phyloP scores from a whole-genome alignment of 2,113 vertebrate genomes.

The Pungitius pungitius region DNA sequence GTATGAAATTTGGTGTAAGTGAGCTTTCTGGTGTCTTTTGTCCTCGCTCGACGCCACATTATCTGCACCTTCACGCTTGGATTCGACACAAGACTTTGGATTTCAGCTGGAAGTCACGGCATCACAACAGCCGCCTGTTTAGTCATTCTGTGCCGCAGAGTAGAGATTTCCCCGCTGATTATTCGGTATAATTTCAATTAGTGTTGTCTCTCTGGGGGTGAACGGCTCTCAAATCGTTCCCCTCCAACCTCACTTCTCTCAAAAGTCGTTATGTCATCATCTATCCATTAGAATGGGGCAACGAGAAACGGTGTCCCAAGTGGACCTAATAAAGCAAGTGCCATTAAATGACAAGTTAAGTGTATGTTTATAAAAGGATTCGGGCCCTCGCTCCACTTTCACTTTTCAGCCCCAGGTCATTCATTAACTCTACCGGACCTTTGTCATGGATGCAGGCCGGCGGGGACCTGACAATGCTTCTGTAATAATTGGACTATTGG shows the following conservation, averaged over 20 bases:
- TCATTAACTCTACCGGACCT: constrained; percentile 77
- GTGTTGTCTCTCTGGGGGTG: constrained; percentile 43
- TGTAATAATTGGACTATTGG: constrained; percentile 80
- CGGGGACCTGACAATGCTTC: constrained; percentile 59
- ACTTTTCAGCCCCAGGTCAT: constrained; percentile 75
- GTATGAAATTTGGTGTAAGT: constrained; percentile 75
- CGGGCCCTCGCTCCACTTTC: constrained; percentile 52
- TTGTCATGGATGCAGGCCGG: constrained; percentile 75
- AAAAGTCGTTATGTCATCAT: constrained; percentile 30
- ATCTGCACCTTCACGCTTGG: constrained; percentile 77
- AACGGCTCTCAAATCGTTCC: constrained; percentile 28
- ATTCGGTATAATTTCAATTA: constrained; percentile 73
- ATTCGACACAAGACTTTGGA: constrained; percentile 70
- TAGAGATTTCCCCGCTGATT: constrained; percentile 67
- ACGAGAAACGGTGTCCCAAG: constrained; percentile 66
- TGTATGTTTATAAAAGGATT: constrained; percentile 76
- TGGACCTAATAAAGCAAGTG: constrained; percentile 57
- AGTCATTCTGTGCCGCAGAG: constrained; percentile 39
- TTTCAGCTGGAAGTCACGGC: constrained; percentile 52
- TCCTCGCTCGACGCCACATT: constrained; percentile 61
- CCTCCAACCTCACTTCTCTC: constrained; percentile 30
- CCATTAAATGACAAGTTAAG: constrained; percentile 77
- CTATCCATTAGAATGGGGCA: constrained; percentile 69
- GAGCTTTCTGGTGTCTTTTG: constrained; percentile 68
- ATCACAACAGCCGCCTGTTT: constrained; percentile 51